phyloP scores from a whole-genome alignment of 2,113 vertebrate species.

The Barnardius zonarius region DNA sequence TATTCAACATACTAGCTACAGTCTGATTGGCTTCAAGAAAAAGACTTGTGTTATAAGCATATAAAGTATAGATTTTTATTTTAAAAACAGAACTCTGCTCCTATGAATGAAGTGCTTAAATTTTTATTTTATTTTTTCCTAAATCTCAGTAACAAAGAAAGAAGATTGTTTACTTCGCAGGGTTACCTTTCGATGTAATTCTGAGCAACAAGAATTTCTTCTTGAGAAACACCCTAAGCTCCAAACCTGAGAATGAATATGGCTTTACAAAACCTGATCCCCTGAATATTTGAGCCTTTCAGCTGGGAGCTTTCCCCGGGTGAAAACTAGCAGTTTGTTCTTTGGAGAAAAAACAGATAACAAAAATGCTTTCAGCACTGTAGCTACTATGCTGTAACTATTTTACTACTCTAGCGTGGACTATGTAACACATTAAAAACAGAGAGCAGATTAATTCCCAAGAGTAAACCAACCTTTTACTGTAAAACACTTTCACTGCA shows the following conservation, averaged over 20 bases:
- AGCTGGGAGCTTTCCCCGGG: background rate
- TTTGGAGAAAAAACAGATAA: slow-evolving; percentile 63
- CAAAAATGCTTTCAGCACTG: slow-evolving; percentile 58
- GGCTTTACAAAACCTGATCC: slow-evolving; percentile 2
- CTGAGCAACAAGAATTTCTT: background rate
- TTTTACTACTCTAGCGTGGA: slow-evolving; percentile 33
- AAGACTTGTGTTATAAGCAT: background rate
- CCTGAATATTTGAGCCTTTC: slow-evolving; percentile 20
- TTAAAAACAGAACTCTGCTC: background rate
- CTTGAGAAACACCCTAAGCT: background rate
- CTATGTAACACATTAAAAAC: slow-evolving; percentile 61
- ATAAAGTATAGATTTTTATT: background rate
- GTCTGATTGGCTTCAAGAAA: background rate
- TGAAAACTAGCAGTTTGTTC: slow-evolving; percentile 63
- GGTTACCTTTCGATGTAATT: background rate
- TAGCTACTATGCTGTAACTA: background rate
- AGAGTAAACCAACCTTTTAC: slow-evolving; percentile 63
- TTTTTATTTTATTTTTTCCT: background rate
- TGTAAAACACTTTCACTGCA: slow-evolving; percentile 53
- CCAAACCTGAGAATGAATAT: background rate
- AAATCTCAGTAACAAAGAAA: background rate
- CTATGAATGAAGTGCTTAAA: background rate
- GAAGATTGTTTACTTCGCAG: background rate
- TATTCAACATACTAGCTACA: background rate
- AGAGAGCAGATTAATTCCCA: slow-evolving; percentile 48